phyloP scores from a whole-genome alignment of 2,797 vertebrate species.

The Cephalopachus bancanus region DNA sequence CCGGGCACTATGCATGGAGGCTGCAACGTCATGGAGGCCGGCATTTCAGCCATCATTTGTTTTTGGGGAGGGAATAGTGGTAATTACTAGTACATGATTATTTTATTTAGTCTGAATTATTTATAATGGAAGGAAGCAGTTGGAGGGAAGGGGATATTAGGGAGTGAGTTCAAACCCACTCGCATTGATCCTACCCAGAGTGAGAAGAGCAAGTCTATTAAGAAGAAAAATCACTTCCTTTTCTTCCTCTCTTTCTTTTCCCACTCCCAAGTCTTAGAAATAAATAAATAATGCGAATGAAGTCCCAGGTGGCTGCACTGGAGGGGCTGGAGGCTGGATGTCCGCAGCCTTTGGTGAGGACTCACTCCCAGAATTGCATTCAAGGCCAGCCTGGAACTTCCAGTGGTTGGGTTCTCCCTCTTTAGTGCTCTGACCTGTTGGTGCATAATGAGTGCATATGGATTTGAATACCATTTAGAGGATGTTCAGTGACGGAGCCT shows the following conservation, averaged over 20 bases:
- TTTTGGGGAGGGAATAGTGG: constrained; percentile 22
- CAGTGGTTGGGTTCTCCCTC: background rate
- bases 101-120: constrained; percentile 81
- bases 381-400: background rate
- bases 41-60: background rate
- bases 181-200: constrained; percentile 80
- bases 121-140: constrained; percentile 80
- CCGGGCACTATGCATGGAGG: rapidly evolving
- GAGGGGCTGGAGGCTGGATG: rapidly evolving
- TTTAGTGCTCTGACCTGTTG: rapidly evolving
- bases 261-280: constrained; percentile 42
- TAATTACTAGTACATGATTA: constrained; percentile 78
- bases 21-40: background rate
- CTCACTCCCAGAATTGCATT: background rate
- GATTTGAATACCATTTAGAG: constrained; percentile 60
- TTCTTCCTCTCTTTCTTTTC: constrained; percentile 54
- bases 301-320: background rate
- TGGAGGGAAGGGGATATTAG: constrained; percentile 33
- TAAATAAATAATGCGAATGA: constrained; percentile 65
- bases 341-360: rapidly evolving
- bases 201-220: constrained; percentile 79
- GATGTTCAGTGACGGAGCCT: background rate
- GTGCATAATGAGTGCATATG: background rate
- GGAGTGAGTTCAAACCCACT: constrained; percentile 60
- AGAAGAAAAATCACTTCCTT: constrained; percentile 83